Evolutionary conservation across 2,888 invertebrate species (phyloP).

Genomic region (Noctua pronuba): DNA sequence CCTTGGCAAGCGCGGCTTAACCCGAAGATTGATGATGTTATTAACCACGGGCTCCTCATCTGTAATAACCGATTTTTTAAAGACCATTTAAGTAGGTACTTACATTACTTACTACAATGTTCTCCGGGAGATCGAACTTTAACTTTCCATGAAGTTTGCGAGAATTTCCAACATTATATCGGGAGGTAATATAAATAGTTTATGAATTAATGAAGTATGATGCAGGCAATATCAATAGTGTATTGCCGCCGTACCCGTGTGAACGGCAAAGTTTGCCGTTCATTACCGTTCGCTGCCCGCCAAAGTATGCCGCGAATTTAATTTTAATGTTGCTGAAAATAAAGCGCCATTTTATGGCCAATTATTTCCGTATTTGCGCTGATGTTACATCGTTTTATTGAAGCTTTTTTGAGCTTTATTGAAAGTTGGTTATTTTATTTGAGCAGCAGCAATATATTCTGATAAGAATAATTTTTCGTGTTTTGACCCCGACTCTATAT

Average conservation of each 20-base stretch:
- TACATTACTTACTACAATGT: background rate
- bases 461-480: background rate
- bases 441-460: background rate
- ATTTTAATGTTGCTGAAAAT: slow-evolving; percentile 29
- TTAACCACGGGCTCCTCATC: too few species aligned
- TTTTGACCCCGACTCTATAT: background rate
- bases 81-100: background rate
- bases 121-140: background rate
- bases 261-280: slow-evolving; percentile 40
- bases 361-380: slow-evolving; percentile 25
- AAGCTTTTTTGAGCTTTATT: slow-evolving; percentile 1
- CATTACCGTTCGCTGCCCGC: background rate
- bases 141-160: slow-evolving; percentile 19
- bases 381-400: background rate
- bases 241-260: slow-evolving; percentile 13
- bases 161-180: slow-evolving; percentile 1
- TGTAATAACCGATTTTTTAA: background rate
- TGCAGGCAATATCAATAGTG: slow-evolving; percentile 36
- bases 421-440: background rate
- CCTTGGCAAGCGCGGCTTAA: too few species aligned
- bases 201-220: slow-evolving; percentile 48
- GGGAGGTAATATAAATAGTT: slow-evolving; percentile 48
- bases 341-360: slow-evolving; percentile 8
- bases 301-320: slow-evolving; percentile 9
- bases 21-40: too few species aligned